Evolutionary conservation across 2,113 vertebrate species (phyloP), one percentile per base, ranked within the genome.

Genomic region (Saccopteryx bilineata): DNA sequence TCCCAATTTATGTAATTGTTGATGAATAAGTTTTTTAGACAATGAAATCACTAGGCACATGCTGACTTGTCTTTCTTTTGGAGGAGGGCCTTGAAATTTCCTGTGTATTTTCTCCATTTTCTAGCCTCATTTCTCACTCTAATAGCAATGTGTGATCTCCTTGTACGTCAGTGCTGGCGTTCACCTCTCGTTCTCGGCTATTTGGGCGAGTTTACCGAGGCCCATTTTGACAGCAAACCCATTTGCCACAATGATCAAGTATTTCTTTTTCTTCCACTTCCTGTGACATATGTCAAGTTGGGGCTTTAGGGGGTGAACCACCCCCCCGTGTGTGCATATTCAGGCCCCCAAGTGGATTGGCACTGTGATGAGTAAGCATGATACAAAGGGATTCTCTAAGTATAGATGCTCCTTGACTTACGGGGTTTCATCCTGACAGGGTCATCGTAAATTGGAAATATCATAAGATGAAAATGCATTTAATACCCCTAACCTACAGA

Each of bases 111-210:
- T 78, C 63, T 93, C 66, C 33, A 0, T 60, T 58, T 89, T 71
- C 48, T 71, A 56, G 60, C 13, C 31, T n/a, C 26, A 12, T 39
- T 19, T 48, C n/a, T 5, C 69, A 54, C 13, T 63, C 48, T 63
- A 58, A 31, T 26, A 60, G 33, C 89, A 68, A 9, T 23, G 26
- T 86, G 46, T 50, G 28, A 4, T 54, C 72, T 76, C 46, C 50
- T 58, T 48, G 5, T 17, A 0, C 71, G 8, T 63, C 14, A 18
- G 1, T 7, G 5, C 68, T 5, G 10, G 26, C n/a, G 4, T 60
- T 82, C 24, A 1, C 39, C 68, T 93, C 91, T 19, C 14, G 21
- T 69, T 33, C 84, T 61, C 82, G 33, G 91, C 33, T 18, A 8
- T 68, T n/a, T 31, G 68, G 28, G 23, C 50, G 68, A 39, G 8